These are phyloP conservation scores for Chrysochloris asiatica DNA, from an alignment of 2,113 vertebrate genomes.

Conservation along the genomic window DNA sequence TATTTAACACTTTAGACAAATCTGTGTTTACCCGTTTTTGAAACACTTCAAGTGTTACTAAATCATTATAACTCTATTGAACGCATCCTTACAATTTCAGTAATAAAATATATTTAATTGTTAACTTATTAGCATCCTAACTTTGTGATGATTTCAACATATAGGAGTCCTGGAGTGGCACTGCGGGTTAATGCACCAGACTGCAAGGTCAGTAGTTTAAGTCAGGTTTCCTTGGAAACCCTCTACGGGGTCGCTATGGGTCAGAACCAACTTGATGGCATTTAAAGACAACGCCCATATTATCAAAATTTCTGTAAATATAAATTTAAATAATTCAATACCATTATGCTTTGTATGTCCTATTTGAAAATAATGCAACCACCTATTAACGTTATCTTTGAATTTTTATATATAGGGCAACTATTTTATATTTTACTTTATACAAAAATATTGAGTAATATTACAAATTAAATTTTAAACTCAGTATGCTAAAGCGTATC, in stretches of 20 bases:
- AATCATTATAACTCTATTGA: background rate
- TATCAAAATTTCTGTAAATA: too few relatives aligned
- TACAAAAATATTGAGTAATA: too few relatives aligned
- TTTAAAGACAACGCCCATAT: too few relatives aligned
- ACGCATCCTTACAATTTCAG: background rate
- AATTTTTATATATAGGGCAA: background rate
- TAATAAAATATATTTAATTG: slow-evolving; percentile 9
- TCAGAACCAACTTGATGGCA: too few relatives aligned
- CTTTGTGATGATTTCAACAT: too few relatives aligned
- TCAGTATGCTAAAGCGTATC: too few relatives aligned
- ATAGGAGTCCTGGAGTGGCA: too few relatives aligned
- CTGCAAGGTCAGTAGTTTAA: too few relatives aligned
- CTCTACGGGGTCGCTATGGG: too few relatives aligned
- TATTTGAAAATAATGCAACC: background rate
- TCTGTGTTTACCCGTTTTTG: background rate
- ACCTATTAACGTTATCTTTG: background rate
- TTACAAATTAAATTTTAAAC: too few relatives aligned
- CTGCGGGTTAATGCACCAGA: too few relatives aligned
- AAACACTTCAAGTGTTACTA: background rate
- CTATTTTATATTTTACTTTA: background rate
- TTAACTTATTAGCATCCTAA: background rate
- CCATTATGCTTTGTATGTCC: background rate
- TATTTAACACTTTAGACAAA: background rate
- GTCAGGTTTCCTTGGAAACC: too few relatives aligned
- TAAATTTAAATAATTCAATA: background rate